Base-by-base conservation (phyloP, 2,113 vertebrate genomes). In the Grammomys surdaster region DNA sequence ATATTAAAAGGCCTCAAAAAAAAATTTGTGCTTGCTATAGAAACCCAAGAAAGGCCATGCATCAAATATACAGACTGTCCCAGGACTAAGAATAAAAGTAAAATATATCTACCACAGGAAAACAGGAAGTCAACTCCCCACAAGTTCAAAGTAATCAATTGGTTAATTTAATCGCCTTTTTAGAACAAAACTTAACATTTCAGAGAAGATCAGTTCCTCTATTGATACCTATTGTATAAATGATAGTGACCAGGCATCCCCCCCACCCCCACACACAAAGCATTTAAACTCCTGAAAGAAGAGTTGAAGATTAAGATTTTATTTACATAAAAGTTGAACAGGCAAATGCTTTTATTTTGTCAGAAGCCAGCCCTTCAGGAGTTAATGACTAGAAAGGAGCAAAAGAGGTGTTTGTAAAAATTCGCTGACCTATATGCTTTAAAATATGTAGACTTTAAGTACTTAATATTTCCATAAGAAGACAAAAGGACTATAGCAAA, bases 381-480 rank as follows among this genome's bases (percentile, higher is more conserved):
- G 54, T 11, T 33, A 89, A 77, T n/a, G 67, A 91, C 36, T 56
- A 10, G 26, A 90, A 93, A 16, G 10, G 40, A 26, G 19, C 10
- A 84, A 76, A 26, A 31, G 46, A 48, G 36, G 89, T 46, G 26
- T 91, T 67, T 81, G n/a, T 86, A 89, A 93, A 96, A 94, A 56
- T n/a, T 70, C 56, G 88, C 6, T 81, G 60, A 73, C 9, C 56
- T 90, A 19, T 67, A 86, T 10, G 40, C 43, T 89, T 92, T 85
- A 67, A 3, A 94, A 89, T 40, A 84, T 63, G 14, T 58, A 33
- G 10, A 80, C 20, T 56, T 90, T 93, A 90, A 70, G 4, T 72
- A 93, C 85, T 94, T 92, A 81, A 84, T 77, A 88, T 16, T 93
- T 90, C 24, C 6, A 16, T 60, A 60, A 96, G 93, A 96, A 56